phyloP scores from a whole-genome alignment of 2,113 vertebrate species.

The Ochotona princeps region DNA sequence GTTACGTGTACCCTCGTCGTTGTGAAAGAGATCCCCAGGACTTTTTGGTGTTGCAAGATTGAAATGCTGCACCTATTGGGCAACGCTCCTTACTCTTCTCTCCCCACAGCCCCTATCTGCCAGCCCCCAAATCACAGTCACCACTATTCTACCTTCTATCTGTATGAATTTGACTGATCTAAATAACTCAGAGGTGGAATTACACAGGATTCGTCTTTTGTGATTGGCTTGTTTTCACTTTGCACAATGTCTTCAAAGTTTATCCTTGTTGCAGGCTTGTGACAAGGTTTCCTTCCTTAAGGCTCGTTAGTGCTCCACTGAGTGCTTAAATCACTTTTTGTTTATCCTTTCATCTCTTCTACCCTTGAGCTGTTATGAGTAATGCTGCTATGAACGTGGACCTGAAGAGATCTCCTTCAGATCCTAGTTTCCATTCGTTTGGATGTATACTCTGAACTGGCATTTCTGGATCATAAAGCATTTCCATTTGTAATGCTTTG shows the following conservation, averaged over 20 bases:
- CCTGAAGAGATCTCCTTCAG: background rate
- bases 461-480: background rate
- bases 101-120: too few relatives aligned
- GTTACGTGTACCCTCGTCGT: background rate
- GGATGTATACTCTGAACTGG: background rate
- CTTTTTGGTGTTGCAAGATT: background rate
- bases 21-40: background rate
- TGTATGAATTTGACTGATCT: background rate
- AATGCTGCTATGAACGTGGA: background rate
- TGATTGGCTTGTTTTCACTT: background rate
- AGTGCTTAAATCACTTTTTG: background rate
- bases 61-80: background rate
- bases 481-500: background rate
- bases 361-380: background rate
- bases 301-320: too few relatives aligned
- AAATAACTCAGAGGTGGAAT: background rate
- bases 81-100: accelerated
- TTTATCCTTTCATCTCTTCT: background rate
- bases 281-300: background rate
- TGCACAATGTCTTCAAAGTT: background rate
- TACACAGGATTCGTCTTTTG: background rate
- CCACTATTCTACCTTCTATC: background rate
- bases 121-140: too few relatives aligned
- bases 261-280: too few relatives aligned
- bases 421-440: background rate